Conservation (phyloP, 2,113 vertebrate genomes). For the Scomber japonicus region DNA sequence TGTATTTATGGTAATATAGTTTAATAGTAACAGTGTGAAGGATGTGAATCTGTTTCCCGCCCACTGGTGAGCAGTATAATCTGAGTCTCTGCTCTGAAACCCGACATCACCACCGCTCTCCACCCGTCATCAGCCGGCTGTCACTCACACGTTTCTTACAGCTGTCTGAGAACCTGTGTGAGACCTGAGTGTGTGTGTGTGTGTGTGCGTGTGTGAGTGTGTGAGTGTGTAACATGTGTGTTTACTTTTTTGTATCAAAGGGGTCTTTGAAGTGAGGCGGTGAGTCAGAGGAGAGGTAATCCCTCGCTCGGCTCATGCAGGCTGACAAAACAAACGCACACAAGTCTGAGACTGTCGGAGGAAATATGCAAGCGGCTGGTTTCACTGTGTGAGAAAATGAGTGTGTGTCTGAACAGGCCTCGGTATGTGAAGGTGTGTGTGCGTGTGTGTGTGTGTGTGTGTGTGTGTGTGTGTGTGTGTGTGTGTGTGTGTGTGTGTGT, state of each 20-base stretch:
- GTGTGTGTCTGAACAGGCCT: not conserved
- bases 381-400: constrained; percentile 2
- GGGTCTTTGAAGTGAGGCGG: constrained; percentile 8
- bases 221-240: not conserved
- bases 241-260: not conserved
- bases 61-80: constrained; percentile 33
- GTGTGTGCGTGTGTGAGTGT: not conserved
- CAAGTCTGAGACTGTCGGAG: not conserved
- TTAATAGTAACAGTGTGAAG: no score
- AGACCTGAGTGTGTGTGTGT: not conserved
- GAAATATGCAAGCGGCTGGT: not conserved
- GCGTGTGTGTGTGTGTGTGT: accelerated
- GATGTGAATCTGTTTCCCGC: not conserved
- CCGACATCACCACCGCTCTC: not conserved
- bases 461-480: not conserved
- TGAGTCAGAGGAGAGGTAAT: constrained; percentile 61
- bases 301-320: constrained; percentile 19
- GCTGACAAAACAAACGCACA: not conserved
- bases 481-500: not conserved
- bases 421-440: not conserved
- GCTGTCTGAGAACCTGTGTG: constrained; percentile 9
- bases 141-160: not conserved
- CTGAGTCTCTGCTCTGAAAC: not conserved
- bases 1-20: no score
- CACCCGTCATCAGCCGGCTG: not conserved